These are phyloP conservation scores for Epizoanthus stellaris DNA, from an alignment of 92 coral and sea anemone species.

Conservation along the genomic window DNA sequence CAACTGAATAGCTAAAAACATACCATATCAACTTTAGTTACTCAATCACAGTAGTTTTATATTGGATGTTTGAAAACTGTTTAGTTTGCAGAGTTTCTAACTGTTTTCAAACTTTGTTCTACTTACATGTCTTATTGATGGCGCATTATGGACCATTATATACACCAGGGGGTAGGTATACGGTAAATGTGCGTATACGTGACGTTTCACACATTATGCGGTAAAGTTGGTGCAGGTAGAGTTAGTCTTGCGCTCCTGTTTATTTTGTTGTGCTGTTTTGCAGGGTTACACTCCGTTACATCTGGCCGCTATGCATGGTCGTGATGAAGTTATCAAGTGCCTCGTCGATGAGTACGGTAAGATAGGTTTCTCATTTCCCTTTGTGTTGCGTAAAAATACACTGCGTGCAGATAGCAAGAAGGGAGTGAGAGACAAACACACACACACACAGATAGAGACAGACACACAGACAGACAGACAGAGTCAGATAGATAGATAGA, in stretches of 20 bases:
- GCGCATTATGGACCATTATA: not conserved
- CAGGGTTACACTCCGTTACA: constrained; percentile 98
- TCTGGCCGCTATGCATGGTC: constrained; percentile 88
- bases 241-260: not conserved
- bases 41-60: not conserved
- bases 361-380: constrained; percentile 7
- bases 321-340: constrained; percentile 76
- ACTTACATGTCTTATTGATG: not conserved
- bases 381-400: not conserved
- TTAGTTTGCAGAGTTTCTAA: not conserved
- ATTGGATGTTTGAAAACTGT: not conserved
- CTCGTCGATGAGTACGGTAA: constrained; percentile 89
- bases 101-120: not conserved
- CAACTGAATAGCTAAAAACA: no score
- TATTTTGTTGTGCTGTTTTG: not conserved
- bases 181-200: no score
- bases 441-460: no score
- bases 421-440: no score
- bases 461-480: no score
- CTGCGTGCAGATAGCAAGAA: no score
- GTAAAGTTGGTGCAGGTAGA: no score
- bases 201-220: no score
- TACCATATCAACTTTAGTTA: no score
- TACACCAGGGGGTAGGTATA: constrained; percentile 13
- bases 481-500: no score